Conservation (phyloP, 53 echinoderm and acorn worm genomes). For the Astropecten irregularis region DNA sequence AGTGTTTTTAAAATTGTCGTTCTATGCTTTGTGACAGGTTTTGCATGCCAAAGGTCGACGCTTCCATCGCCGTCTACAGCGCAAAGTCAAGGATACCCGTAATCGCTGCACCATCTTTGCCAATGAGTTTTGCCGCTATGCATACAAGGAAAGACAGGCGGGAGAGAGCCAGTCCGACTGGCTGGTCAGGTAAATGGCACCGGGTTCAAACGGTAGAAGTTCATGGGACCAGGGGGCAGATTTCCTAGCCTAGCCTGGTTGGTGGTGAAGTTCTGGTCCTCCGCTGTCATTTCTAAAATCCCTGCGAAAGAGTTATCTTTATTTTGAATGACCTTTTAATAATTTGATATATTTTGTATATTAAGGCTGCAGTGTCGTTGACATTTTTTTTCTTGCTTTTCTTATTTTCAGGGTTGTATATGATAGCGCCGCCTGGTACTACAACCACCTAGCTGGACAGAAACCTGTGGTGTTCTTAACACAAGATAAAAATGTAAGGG, state of each 20-base stretch:
- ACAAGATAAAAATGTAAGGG: conserved; percentile 66
- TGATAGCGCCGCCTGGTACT: conserved; percentile 85
- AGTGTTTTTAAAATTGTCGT: too few species aligned
- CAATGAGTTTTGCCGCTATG: conserved; percentile 87
- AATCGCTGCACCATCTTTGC: conserved; percentile 80
- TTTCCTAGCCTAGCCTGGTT: too few species aligned
- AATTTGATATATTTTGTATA: too few species aligned
- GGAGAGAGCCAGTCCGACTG: conserved; percentile 78
- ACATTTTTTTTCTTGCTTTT: too few species aligned
- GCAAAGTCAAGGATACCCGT: conserved; percentile 76
- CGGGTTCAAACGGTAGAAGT: not conserved
- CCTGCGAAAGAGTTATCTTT: too few species aligned
- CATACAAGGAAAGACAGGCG: conserved; percentile 55
- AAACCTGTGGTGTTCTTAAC: conserved; percentile 81
- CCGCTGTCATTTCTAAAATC: too few species aligned
- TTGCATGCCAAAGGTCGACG: conserved; percentile 77
- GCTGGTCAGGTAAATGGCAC: conserved; percentile 81
- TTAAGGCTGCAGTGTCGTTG: too few species aligned
- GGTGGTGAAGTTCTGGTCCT: too few species aligned
- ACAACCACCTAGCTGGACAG: conserved; percentile 74
- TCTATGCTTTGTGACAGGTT: too few species aligned
- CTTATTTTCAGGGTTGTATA: conserved; percentile 74
- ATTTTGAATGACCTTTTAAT: too few species aligned
- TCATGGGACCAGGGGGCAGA: too few species aligned
- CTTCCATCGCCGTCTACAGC: conserved; percentile 58